Percentiles rank a stretch among this genome's conserved stretches.
These are phyloP conservation scores for Spea bombifrons DNA, from an alignment of 2,113 vertebrate genomes.

Conservation along the genomic window DNA sequence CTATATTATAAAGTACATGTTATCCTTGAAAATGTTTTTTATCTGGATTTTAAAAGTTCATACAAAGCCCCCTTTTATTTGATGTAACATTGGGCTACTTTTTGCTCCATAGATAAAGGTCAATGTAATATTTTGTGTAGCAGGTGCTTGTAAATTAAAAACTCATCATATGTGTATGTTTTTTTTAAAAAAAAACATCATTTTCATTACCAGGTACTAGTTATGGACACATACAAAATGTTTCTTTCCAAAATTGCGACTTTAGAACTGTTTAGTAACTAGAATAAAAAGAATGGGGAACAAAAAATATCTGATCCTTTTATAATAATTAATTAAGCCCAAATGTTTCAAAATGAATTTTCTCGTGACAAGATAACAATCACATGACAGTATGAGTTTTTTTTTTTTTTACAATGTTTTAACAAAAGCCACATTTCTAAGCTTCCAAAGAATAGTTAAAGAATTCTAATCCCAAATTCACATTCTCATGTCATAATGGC, in stretches of 20 bases:
- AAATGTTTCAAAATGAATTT: conserved; percentile 45
- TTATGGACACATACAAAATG: conserved; percentile 5
- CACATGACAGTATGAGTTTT: conserved; percentile 9
- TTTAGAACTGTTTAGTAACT: conserved; percentile 23
- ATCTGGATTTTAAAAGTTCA: too few species aligned
- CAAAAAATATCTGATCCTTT: conserved; percentile 21
- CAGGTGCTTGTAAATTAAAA: too few species aligned
- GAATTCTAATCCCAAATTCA: conserved; percentile 37
- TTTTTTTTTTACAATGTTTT: background rate
- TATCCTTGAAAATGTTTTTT: too few species aligned
- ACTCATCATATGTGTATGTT: too few species aligned
- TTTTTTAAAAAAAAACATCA: background rate
- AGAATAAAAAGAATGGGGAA: conserved; percentile 37
- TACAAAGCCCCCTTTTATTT: too few species aligned
- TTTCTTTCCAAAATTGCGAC: background rate
- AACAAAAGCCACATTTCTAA: background rate
- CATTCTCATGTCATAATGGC: conserved; percentile 34
- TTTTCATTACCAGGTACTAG: conserved; percentile 34
- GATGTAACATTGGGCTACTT: too few species aligned
- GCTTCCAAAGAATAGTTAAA: conserved; percentile 10
- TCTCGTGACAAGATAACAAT: conserved; percentile 34
- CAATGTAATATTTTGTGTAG: too few species aligned
- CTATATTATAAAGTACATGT: too few species aligned
- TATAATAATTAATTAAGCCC: conserved; percentile 46
- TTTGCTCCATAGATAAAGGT: too few species aligned